These are phyloP conservation scores for Ctenopoma multispine DNA, from an alignment of 2,797 vertebrate species.

Conservation along the genomic window DNA sequence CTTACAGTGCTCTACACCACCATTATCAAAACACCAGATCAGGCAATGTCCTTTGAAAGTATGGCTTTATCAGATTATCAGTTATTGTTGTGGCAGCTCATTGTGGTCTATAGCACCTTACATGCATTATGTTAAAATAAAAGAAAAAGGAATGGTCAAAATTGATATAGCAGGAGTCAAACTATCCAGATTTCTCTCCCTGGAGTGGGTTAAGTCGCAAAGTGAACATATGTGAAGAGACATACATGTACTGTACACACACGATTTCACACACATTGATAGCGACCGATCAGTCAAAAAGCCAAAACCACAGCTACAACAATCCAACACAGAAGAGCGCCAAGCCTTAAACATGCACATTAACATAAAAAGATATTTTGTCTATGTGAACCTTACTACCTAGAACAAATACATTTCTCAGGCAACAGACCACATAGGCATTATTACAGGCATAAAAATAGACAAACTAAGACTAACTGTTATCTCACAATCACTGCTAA, in stretches of 20 bases:
- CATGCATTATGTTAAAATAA: not conserved
- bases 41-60: not conserved
- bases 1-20: not conserved
- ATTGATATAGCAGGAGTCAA: not conserved
- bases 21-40: constrained; percentile 7
- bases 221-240: not conserved
- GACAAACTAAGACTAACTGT: constrained; percentile 49
- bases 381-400: constrained; percentile 49
- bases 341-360: constrained; percentile 4
- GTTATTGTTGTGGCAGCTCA: not conserved
- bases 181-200: not conserved
- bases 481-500: not conserved
- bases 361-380: constrained; percentile 43
- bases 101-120: not conserved
- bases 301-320: constrained; percentile 14
- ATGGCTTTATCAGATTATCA: not conserved
- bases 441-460: constrained; percentile 38
- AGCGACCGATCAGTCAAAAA: not conserved
- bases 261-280: not conserved
- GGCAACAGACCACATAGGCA: constrained; percentile 41
- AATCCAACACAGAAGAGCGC: not conserved
- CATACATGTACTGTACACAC: not conserved
- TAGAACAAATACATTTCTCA: constrained; percentile 64
- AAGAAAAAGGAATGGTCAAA: not conserved
- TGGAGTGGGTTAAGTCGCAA: too few relatives aligned